Conservation (phyloP, 1,140 invertebrate species). For the Zophobas morio region DNA sequence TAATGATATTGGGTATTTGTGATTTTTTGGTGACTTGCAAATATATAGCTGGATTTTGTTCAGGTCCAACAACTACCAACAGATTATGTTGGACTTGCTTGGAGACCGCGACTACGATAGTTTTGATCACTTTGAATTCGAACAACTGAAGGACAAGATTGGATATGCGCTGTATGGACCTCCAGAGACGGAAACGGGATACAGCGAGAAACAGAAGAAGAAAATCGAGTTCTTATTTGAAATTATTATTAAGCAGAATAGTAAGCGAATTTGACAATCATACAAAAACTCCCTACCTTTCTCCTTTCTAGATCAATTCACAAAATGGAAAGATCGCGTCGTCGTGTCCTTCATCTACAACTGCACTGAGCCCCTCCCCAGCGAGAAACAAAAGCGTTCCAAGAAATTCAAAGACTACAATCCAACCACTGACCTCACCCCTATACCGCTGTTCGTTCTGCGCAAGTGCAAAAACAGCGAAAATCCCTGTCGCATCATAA, state of each 20-base stretch:
- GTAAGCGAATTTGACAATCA: conserved; percentile 54
- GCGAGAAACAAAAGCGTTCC: conserved; percentile 56
- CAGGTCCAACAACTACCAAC: conserved; percentile 57
- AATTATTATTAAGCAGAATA: conserved; percentile 51
- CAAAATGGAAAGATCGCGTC: conserved; percentile 57
- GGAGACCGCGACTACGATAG: conserved; percentile 63
- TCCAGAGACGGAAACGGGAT: conserved; percentile 53
- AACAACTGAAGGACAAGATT: conserved; percentile 60
- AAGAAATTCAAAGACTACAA: conserved; percentile 59
- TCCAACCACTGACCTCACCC: conserved; percentile 58
- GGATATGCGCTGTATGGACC: conserved; percentile 60
- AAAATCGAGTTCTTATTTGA: conserved; percentile 54
- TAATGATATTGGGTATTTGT: conserved; percentile 46
- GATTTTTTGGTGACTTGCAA: too few relatives aligned
- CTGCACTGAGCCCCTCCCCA: conserved; percentile 59
- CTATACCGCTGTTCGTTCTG: conserved; percentile 63
- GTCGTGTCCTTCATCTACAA: conserved; percentile 60
- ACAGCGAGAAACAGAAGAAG: conserved; percentile 51
- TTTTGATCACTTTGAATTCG: conserved; percentile 59
- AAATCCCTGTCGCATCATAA: conserved; percentile 63
- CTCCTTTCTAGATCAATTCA: conserved; percentile 56
- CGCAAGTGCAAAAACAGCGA: conserved; percentile 59
- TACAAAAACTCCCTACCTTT: neutral
- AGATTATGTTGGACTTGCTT: conserved; percentile 59
- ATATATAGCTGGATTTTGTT: too few relatives aligned